A percentile compares a stretch with the other conserved stretches of the same genome.
Evolutionary conservation across 2,113 vertebrate species (phyloP).

Genomic region (Guaruba guarouba): DNA sequence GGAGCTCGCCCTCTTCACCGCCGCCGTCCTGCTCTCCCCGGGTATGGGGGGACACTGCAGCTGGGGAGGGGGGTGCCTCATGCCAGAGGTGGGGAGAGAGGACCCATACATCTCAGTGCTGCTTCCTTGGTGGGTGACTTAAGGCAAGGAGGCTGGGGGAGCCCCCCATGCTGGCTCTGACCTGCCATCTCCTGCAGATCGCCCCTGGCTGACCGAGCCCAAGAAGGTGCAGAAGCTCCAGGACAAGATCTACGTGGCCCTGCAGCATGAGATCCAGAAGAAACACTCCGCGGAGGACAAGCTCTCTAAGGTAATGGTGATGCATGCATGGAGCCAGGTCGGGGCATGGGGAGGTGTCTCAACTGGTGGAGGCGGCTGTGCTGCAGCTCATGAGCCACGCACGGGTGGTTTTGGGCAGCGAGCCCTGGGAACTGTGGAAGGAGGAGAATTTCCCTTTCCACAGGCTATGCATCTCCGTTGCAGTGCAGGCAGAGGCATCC

Average conservation of each 20-base stretch:
- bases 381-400: accelerated
- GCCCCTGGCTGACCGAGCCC: slow-evolving; percentile 84
- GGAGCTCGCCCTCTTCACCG: slow-evolving; percentile 87
- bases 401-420: accelerated
- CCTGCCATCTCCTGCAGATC: slow-evolving; percentile 57
- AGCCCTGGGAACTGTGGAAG: not conserved
- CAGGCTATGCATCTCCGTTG: accelerated
- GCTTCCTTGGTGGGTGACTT: not conserved
- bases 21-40: slow-evolving; percentile 85
- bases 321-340: not conserved
- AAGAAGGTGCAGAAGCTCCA: slow-evolving; percentile 90
- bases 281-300: slow-evolving; percentile 81
- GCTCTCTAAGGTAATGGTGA: slow-evolving; percentile 79
- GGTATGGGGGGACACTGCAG: slow-evolving; percentile 42
- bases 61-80: not conserved
- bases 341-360: not conserved
- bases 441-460: not conserved
- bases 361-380: not conserved
- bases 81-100: not conserved
- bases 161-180: not conserved
- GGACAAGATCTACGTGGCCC: slow-evolving; percentile 85
- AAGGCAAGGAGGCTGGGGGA: not conserved
- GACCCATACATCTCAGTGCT: not conserved
- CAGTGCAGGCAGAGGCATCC: not conserved
- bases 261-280: slow-evolving; percentile 86